These are phyloP conservation scores for Harmothoe impar DNA, from an alignment of 2,888 invertebrate genomes.

Conservation along the genomic window DNA sequence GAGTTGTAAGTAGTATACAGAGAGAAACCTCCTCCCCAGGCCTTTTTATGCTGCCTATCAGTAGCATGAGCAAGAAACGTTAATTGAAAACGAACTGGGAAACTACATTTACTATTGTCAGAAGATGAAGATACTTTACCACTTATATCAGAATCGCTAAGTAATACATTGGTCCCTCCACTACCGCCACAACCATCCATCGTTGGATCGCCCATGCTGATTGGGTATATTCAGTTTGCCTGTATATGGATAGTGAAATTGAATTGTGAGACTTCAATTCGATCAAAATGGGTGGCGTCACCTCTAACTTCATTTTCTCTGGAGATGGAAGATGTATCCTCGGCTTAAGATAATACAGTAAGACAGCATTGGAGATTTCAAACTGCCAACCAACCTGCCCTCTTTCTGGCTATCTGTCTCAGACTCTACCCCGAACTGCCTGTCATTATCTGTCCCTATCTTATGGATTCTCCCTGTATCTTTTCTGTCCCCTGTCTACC, in stretches of 20 bases:
- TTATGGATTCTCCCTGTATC: no score
- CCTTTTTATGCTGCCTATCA: no score
- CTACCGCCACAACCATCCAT: background rate
- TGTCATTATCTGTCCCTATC: no score
- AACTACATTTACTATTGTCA: no score
- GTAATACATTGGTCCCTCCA: background rate
- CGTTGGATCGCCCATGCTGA: background rate
- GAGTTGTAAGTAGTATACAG: constrained; percentile 5
- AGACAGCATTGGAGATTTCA: background rate
- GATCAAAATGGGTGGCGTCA: constrained; percentile 18
- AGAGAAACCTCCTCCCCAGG: background rate
- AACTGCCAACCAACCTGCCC: no score
- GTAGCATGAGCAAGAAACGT: no score
- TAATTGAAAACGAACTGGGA: no score
- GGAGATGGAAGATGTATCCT: background rate
- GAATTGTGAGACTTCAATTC: constrained; percentile 38
- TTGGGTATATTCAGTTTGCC: background rate
- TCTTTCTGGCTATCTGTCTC: no score
- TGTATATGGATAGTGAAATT: constrained; percentile 31
- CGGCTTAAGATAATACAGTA: constrained; percentile 39
- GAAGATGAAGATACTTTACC: no score
- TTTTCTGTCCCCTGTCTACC: no score
- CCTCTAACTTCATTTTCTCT: constrained; percentile 36
- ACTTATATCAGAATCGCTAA: background rate
- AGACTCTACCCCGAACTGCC: no score